These are phyloP conservation scores for Styela clava DNA, from an alignment of 23 tunicate species.

Conservation along the genomic window DNA sequence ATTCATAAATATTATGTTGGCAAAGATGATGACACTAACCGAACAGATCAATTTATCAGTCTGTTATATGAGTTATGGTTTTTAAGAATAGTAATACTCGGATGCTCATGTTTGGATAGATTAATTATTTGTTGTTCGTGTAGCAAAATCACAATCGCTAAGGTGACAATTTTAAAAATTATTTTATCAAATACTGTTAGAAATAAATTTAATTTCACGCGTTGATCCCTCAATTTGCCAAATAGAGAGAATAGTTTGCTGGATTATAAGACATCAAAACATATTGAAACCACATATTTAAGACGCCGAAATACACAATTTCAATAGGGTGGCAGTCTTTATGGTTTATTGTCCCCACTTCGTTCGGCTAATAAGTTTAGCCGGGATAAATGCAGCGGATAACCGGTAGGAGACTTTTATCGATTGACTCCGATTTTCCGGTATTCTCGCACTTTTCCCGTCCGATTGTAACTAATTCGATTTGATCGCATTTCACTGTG, in stretches of 20 bases:
- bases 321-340: not conserved
- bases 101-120: not conserved
- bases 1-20: no score
- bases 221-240: no score
- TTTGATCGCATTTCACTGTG: slow-evolving; percentile 29
- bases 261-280: not conserved
- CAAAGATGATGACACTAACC: no score
- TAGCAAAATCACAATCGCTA: not conserved
- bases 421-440: slow-evolving; percentile 3
- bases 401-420: slow-evolving; percentile 22
- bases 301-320: not conserved
- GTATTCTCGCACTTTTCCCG: not conserved
- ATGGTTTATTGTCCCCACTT: not conserved
- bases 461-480: slow-evolving; percentile 31
- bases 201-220: no score
- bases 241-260: no score
- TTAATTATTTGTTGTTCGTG: not conserved
- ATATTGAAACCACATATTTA: not conserved
- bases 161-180: not conserved
- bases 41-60: no score
- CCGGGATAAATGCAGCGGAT: not conserved
- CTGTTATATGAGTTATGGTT: no score
- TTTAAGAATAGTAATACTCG: not conserved
- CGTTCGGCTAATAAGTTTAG: slow-evolving; percentile 17
- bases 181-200: not conserved